Evolutionary conservation across 2,797 vertebrate genomes (phyloP).

Genomic region (Chelon labrosus): DNA sequence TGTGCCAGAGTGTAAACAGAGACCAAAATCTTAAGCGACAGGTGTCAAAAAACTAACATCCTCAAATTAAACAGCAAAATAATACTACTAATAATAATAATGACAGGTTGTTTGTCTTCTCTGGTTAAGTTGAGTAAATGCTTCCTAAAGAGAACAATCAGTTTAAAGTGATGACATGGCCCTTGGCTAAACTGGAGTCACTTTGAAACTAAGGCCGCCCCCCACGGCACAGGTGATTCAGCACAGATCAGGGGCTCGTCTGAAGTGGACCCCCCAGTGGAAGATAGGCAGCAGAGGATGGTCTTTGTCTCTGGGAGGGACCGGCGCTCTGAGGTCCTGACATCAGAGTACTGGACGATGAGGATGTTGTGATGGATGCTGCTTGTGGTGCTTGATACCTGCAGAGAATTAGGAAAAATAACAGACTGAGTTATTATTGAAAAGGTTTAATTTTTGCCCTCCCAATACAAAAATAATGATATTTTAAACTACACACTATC

Average conservation of each 20-base stretch:
- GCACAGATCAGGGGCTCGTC: slow-evolving; percentile 58
- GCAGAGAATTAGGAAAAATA: slow-evolving; percentile 22
- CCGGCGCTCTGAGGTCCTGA: slow-evolving; percentile 77
- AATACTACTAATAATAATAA: too few species aligned
- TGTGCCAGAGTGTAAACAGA: neutral
- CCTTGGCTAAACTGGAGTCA: slow-evolving; percentile 2
- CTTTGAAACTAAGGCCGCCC: slow-evolving; percentile 26
- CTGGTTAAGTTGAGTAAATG: too few species aligned
- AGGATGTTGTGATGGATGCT: slow-evolving; percentile 85
- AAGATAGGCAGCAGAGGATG: slow-evolving; percentile 73
- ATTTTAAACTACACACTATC: neutral
- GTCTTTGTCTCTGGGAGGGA: slow-evolving; percentile 84
- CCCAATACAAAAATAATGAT: neutral
- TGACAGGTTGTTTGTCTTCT: neutral
- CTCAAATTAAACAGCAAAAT: neutral
- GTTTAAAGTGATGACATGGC: slow-evolving; percentile 35
- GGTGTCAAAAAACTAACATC: slow-evolving; percentile 6
- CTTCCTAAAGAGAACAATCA: neutral
- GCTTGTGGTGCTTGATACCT: slow-evolving; percentile 86
- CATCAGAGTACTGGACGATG: slow-evolving; percentile 85
- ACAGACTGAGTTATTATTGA: neutral
- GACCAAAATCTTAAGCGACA: neutral
- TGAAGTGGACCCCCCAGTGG: slow-evolving; percentile 49
- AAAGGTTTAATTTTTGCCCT: neutral
- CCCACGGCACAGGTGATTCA: neutral